Evolutionary conservation across 2,888 invertebrate species (phyloP), one percentile per base, ranked within the genome.

Genomic region (Vandiemenella viatica): DNA sequence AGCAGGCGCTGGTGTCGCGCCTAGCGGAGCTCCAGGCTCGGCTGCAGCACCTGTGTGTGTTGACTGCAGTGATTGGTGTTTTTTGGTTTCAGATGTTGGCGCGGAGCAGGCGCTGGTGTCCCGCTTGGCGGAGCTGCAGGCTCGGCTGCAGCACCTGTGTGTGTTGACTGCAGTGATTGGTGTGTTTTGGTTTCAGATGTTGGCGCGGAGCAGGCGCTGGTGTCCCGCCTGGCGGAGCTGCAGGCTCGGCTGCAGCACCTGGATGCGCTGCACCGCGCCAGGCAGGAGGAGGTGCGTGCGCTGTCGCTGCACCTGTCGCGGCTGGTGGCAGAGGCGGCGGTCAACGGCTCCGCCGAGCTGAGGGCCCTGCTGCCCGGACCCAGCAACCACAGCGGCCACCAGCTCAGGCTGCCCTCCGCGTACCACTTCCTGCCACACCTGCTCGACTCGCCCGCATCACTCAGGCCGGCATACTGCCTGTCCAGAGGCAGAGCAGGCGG

Each of bases 361-460:
- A 69, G 73, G 42, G 70, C 71, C 43, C 65, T 68, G 48, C 65
- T 68, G 48, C 67, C 70, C 48, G 67, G 70, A 47, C 67, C 66
- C 46, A 67, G 67, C 10, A 49, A 50, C 66, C 23, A 64, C 64
- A 57, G 66, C 66, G n/a, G 64, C 63, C 32, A 66, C 67, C 55
- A 63, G 61, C 68, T 88, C 40, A 75, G 83, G 51, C 68, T 83
- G 50, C 88, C 90, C 2, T 84, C 86, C 53, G 78, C 87, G 51
- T 86, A 81, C 64, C 83, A 87, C 62, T 87, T 90, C 62, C 71
- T 93, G 58, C 92, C 92, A 1, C 90, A 93, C 66, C 72, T 93
- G 41, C 73, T 88, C 55, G 80, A 81, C 54, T 80, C 85, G 62
- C 80, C 83, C 0, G 71, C 76, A 54, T 86, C 86, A 58, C 67